phyloP scores from a whole-genome alignment of 2,797 vertebrate genomes.

The Calcarius lapponicus region DNA sequence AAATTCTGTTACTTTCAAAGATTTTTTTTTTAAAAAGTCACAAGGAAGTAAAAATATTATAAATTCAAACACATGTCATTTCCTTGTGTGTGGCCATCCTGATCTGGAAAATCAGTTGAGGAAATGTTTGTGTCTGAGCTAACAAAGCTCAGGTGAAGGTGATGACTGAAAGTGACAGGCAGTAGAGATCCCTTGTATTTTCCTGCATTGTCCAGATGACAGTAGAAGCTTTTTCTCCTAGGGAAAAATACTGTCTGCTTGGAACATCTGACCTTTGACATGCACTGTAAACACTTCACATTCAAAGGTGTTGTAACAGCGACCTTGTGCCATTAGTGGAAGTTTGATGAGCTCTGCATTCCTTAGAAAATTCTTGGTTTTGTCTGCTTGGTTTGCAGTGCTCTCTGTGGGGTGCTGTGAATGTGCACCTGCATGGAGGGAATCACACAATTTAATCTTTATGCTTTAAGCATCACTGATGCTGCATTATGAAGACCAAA shows the following conservation, averaged over 20 bases:
- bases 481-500: background rate
- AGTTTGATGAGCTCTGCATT: background rate
- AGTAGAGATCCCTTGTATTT: background rate
- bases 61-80: background rate
- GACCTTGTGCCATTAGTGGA: background rate
- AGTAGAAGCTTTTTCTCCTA: background rate
- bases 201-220: background rate
- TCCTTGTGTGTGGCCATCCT: background rate
- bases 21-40: accelerated
- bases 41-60: background rate
- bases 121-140: background rate
- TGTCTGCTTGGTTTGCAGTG: background rate
- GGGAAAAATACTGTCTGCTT: background rate
- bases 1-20: background rate
- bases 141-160: background rate
- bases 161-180: background rate
- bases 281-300: background rate
- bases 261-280: background rate
- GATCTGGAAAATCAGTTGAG: background rate
- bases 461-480: background rate
- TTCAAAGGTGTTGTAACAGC: background rate
- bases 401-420: background rate
- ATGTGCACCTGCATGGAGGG: background rate
- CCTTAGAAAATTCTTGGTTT: background rate
- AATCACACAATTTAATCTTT: background rate